A percentile compares a stretch with the other conserved stretches of the same genome.
Evolutionary conservation across 2,797 vertebrate species (phyloP).

Genomic region (Clarias fuscus): DNA sequence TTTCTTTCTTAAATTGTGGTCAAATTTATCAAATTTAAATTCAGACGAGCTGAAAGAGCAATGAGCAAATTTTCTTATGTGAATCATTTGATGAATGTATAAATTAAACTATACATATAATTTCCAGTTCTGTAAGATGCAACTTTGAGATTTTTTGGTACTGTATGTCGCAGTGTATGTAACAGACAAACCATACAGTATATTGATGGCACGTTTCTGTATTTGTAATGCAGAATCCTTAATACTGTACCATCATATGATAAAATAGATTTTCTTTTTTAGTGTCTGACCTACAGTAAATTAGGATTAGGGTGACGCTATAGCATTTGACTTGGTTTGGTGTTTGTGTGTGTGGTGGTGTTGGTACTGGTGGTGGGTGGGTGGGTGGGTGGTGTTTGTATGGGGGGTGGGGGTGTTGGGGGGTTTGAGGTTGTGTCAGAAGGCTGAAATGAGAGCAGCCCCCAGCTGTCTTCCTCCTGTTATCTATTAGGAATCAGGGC

Average conservation of each 20-base stretch:
- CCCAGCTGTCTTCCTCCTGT: slow-evolving; percentile 71
- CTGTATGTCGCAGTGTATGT: neutral
- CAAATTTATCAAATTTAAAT: too few species aligned
- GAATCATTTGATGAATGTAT: neutral
- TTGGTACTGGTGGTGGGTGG: too few species aligned
- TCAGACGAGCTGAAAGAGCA: too few species aligned
- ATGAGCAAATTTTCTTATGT: neutral
- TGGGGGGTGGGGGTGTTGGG: slow-evolving; percentile 62
- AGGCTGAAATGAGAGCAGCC: slow-evolving; percentile 54
- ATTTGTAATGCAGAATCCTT: neutral
- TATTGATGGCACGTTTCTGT: neutral
- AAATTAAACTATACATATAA: too few species aligned
- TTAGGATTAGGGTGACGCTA: neutral
- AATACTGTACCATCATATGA: neutral
- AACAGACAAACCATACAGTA: neutral
- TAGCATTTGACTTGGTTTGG: slow-evolving; percentile 59
- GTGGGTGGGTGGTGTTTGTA: slow-evolving; percentile 60
- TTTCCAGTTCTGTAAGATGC: neutral
- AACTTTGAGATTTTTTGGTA: neutral
- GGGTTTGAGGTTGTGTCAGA: slow-evolving; percentile 51
- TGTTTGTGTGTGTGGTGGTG: slow-evolving; percentile 68
- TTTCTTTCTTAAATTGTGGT: too few species aligned
- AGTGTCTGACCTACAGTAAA: neutral
- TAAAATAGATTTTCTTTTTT: neutral
- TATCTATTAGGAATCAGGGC: slow-evolving; percentile 76